Base-by-base conservation (phyloP, 2,113 vertebrate genomes). In the Hucho hucho region DNA sequence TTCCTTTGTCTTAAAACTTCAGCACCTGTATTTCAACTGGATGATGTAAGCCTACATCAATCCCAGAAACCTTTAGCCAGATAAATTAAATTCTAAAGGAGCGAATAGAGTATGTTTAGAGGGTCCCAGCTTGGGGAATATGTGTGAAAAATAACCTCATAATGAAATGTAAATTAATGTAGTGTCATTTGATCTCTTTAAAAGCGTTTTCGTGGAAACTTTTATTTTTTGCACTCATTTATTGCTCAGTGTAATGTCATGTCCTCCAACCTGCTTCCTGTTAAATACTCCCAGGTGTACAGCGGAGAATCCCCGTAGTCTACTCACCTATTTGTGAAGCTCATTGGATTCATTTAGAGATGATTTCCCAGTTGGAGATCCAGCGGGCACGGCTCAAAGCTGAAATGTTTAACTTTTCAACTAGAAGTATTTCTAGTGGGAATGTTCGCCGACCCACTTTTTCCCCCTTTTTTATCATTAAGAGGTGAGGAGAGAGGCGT, bases 331-430 rank as follows among this genome's bases (percentile, higher is more conserved):
- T 88, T 92, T 92, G 91, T 92, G 89, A 91, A 92, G 86, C 89
- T 92, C 91, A 91, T 91, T 92, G 89, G 89, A 91, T 92, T 92
- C 92, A 92, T 93, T 93, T 91, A 92, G 91, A 89, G 84, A 91
- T 93, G 90, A 93, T 92, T 93, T 93, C 93, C 92, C 92, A 91
- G 88, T 90, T 92, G 93, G 89, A 89, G 83, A 83, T 85, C 77
- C 84, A 82, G 86, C 18, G 29, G 29, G 82, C 88, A 87, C 77
- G 73, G 86, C 76, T 2, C 2, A 14, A 2, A 4, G 22, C 61
- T 7, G 18, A 24, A 11, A n/a, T 5, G n/a, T 84, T 81, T 86
- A 88, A 88, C 92, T 87, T 88, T 89, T 91, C 90, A 88, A 86
- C 90, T 90, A 78, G 78, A 79, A 86, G 87, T 88, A 89, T 90